Conservation (phyloP, 1,140 invertebrate species). For the Colletes latitarsis region DNA sequence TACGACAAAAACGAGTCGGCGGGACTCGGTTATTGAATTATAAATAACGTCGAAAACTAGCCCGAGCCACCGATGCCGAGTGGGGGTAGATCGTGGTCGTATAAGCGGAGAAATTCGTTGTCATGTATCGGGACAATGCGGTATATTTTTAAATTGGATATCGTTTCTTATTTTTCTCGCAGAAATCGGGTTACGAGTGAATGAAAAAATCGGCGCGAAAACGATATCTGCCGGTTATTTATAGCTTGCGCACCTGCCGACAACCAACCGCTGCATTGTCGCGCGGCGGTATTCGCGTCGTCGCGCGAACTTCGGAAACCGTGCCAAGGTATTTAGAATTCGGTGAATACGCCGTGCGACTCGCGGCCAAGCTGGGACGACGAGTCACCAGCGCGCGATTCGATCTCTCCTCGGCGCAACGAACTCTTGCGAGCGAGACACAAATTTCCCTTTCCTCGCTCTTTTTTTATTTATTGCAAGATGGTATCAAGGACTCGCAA, state of each 20-base stretch:
- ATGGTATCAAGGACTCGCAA: too few species aligned
- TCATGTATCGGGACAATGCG: too few species aligned
- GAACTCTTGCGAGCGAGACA: conserved; percentile 2
- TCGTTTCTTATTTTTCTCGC: not conserved
- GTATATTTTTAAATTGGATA: not conserved
- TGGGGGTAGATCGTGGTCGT: too few species aligned
- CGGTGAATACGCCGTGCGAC: conserved; percentile 9
- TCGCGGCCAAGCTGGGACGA: not conserved
- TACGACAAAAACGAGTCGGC: too few species aligned
- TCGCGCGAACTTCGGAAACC: conserved; percentile 31
- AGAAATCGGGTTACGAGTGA: not conserved
- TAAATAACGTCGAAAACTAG: too few species aligned
- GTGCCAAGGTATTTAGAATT: conserved; percentile 50
- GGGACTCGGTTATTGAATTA: too few species aligned
- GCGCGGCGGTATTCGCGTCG: conserved; percentile 14
- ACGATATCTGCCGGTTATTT: conserved; percentile 19
- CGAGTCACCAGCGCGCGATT: not conserved
- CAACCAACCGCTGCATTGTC: conserved; percentile 14
- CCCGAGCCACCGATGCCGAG: too few species aligned
- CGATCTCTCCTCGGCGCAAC: conserved; percentile 21
- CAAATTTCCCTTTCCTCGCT: not conserved
- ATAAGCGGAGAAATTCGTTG: too few species aligned
- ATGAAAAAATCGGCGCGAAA: not conserved
- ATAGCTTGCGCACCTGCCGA: conserved; percentile 27
- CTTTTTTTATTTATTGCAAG: too few species aligned